Base-by-base conservation (phyloP, 2,113 vertebrate genomes). In the Phalacrocorax pelagicus region DNA sequence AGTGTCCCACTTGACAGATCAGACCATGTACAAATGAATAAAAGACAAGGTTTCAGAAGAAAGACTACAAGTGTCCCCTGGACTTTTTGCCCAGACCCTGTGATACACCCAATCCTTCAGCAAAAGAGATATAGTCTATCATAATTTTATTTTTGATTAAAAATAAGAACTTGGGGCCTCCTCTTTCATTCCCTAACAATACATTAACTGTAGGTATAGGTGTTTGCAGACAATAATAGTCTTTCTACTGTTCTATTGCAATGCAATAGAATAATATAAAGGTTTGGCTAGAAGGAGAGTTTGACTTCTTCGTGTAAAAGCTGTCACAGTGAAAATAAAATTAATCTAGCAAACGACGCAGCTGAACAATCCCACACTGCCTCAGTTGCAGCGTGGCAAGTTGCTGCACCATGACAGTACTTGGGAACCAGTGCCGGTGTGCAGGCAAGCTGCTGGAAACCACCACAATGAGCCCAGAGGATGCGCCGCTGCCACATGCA, bases 401-500 rank as follows among this genome's bases (percentile, higher is more conserved):
- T 12, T 54, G 30, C 57, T 77, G 86, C 62, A 52, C 49, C 5
- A 1, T 34, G 73, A 15, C 1, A 1, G 32, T 30, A 20, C 62
- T 38, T 47, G 38, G n/a, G 12, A 22, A 59, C 26, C 20, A 10
- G 57, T 11, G 65, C 55, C 2, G 1, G 29, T 12, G 40, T 47
- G 63, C 34, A 26, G 71, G 32, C 32, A 69, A 67, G 47, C 57
- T 72, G 38, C 14, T 0, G 4, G 55, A 40, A 78, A 38, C 66
- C 69, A 71, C 22, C 66, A 20, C 2, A 0, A 8, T 0, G 10
- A 86, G 29, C 38, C 38, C 49, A 80, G 66, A 65, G 63, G 61
- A 82, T 38, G 32, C 0, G 0, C 26, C 1, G 0, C 42, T 90
- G 65, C 81, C 5, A 0, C 10, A 14, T 46, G 12, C 5, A 1